Evolutionary conservation across 2,113 vertebrate genomes (phyloP).

Genomic region (Actenoides lindsayi): DNA sequence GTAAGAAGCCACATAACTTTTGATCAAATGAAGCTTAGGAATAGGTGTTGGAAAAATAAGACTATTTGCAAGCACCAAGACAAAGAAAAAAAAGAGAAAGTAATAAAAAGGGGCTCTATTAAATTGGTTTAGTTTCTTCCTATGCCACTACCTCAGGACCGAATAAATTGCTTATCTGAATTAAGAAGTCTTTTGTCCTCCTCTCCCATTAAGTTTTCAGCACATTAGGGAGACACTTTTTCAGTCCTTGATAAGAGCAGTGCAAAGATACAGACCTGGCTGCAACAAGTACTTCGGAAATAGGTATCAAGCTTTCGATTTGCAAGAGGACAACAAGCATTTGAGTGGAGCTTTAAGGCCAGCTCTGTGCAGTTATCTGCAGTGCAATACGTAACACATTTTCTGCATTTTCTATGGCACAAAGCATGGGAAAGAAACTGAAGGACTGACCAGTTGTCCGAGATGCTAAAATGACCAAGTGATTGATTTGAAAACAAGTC

Average conservation of each 20-base stretch:
- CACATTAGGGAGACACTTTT: neutral
- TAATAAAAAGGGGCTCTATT: neutral
- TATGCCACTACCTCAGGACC: neutral
- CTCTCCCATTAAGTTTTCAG: neutral
- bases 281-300: neutral
- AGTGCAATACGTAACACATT: neutral
- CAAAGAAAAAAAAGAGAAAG: neutral
- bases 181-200: neutral
- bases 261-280: neutral
- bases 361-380: neutral
- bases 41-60: neutral
- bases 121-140: neutral
- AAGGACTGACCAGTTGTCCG: accelerated
- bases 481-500: neutral
- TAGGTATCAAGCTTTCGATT: neutral
- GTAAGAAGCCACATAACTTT: neutral
- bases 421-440: neutral
- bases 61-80: neutral
- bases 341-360: neutral
- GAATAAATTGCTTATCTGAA: neutral
- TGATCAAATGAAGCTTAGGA: neutral
- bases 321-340: neutral
- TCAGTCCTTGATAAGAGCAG: neutral
- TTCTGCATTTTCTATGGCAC: neutral
- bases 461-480: neutral